A percentile compares a stretch with the other conserved stretches of the same genome.
phyloP scores from a whole-genome alignment of 2,113 vertebrate species.

The Sialia sialis region DNA sequence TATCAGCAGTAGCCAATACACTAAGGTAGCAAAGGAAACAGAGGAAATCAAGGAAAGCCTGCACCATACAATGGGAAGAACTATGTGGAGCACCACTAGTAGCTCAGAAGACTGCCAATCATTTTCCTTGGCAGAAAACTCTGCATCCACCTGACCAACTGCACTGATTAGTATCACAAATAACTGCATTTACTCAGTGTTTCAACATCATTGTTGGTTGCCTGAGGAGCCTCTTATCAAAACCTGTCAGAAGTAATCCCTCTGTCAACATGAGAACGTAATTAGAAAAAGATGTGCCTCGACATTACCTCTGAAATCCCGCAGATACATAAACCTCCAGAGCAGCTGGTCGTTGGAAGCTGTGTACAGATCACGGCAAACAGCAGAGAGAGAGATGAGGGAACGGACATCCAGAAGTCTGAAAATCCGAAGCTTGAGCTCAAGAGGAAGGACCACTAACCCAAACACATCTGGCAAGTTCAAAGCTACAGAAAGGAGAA shows the following conservation, averaged over 20 bases:
- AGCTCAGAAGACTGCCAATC: neutral
- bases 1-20: neutral
- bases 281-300: neutral
- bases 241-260: neutral
- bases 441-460: conserved; percentile 84
- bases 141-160: neutral
- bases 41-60: neutral
- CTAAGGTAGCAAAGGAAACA: neutral
- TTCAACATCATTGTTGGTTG: neutral
- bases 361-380: conserved; percentile 76
- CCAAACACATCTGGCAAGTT: conserved; percentile 90
- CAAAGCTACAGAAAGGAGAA: conserved; percentile 75
- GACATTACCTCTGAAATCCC: conserved; percentile 84
- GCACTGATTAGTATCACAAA: neutral
- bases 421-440: conserved; percentile 88
- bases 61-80: neutral
- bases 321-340: conserved; percentile 87
- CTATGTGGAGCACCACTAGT: neutral
- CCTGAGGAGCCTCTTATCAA: neutral
- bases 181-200: neutral
- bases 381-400: conserved; percentile 78
- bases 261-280: neutral
- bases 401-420: conserved; percentile 85
- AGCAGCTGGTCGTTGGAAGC: conserved; percentile 81
- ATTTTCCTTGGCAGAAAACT: neutral